phyloP scores from a whole-genome alignment of 2,888 invertebrate species.

The Thecophora atra region DNA sequence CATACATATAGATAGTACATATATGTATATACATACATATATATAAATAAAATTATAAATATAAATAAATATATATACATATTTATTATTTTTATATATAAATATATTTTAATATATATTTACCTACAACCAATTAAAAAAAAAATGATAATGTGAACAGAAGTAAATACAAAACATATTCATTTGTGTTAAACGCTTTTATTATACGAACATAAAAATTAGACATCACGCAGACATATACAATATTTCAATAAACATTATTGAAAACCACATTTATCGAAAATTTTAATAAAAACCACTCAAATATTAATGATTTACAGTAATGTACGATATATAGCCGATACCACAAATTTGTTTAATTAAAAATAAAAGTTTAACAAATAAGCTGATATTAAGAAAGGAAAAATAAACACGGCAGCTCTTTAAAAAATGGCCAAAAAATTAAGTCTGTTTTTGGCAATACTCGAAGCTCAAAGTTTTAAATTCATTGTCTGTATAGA shows the following conservation, averaged over 20 bases:
- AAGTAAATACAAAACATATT: not conserved
- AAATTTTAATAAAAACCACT: too few relatives aligned
- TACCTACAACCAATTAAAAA: not conserved
- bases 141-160: too few relatives aligned
- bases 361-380: slow-evolving; percentile 7
- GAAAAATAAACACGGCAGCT: slow-evolving; percentile 15
- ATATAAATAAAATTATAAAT: not conserved
- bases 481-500: not conserved
- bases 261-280: too few relatives aligned
- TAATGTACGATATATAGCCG: too few relatives aligned
- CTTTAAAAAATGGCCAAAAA: slow-evolving; percentile 2
- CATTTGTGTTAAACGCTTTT: not conserved
- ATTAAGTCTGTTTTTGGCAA: not conserved
- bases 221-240: too few relatives aligned
- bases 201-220: not conserved
- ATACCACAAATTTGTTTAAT: slow-evolving; percentile 9
- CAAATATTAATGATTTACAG: too few relatives aligned
- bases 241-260: too few relatives aligned
- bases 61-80: not conserved
- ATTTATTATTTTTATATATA: not conserved
- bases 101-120: not conserved
- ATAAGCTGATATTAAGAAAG: not conserved
- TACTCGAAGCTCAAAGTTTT: not conserved
- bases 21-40: not conserved
- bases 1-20: not conserved